phyloP scores from a whole-genome alignment of 2,113 vertebrate genomes.

The Spizaetus ornatus region DNA sequence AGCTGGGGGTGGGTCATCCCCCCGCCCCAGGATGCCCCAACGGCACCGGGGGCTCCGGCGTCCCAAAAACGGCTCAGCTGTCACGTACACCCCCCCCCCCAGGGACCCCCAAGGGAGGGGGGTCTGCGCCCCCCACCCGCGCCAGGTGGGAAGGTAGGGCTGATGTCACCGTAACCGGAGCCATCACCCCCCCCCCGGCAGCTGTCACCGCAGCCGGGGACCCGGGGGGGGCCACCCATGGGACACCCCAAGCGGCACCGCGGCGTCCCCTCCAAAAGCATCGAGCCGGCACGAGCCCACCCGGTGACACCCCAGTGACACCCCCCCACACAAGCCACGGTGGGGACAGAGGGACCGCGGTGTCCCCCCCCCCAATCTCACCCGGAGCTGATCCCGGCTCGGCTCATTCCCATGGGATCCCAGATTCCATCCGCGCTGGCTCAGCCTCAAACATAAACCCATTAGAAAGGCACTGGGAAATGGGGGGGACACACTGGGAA shows the following conservation, averaged over 20 bases:
- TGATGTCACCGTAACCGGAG: constrained; percentile 60
- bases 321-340: background rate
- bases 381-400: background rate
- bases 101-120: background rate
- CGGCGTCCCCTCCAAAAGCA: background rate
- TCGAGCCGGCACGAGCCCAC: background rate
- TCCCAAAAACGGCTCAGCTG: too few relatives aligned
- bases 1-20: too few relatives aligned
- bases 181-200: background rate
- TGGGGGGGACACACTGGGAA: background rate
- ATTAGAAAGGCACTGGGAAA: background rate
- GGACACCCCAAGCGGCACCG: background rate
- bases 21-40: too few relatives aligned
- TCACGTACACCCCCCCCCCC: background rate
- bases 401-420: background rate
- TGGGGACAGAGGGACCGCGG: background rate
- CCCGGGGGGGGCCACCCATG: background rate
- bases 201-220: constrained; percentile 1
- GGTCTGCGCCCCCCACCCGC: background rate
- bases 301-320: background rate
- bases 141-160: constrained; percentile 48
- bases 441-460: background rate
- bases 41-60: too few relatives aligned
- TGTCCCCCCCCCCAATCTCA: background rate
- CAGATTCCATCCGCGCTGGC: background rate